Evolutionary conservation across 2,888 invertebrate genomes (phyloP).

Genomic region (Anthophora plumipes): DNA sequence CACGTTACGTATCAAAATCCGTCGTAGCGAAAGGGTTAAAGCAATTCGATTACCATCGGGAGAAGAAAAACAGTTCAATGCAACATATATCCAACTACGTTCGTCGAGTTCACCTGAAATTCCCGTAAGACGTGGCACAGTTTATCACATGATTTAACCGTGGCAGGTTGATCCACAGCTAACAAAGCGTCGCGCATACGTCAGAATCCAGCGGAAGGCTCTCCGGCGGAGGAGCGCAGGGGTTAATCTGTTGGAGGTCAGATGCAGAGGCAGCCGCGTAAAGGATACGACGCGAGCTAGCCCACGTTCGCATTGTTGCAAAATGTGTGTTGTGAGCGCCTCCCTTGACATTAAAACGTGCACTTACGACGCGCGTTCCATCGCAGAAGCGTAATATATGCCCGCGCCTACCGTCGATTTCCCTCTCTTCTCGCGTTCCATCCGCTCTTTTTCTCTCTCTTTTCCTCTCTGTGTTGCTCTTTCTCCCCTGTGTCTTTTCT

Average conservation of each 20-base stretch:
- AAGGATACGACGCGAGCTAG: constrained; percentile 43
- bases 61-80: too few species aligned
- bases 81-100: too few species aligned
- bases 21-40: too few species aligned
- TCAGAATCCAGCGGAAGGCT: background rate
- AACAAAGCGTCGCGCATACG: background rate
- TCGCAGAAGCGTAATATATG: constrained; percentile 65
- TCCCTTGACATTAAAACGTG: constrained; percentile 74
- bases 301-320: constrained; percentile 70
- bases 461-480: background rate
- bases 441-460: constrained; percentile 9
- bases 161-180: background rate
- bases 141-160: background rate
- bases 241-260: constrained; percentile 57
- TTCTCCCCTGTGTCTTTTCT: too few species aligned
- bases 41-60: too few species aligned
- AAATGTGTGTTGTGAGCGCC: constrained; percentile 58
- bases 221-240: constrained; percentile 11
- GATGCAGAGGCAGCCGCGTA: constrained; percentile 10
- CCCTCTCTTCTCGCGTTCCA: constrained; percentile 23
- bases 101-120: too few species aligned
- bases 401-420: constrained; percentile 56
- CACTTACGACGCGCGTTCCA: constrained; percentile 66
- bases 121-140: background rate
- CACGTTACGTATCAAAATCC: too few species aligned